These are phyloP conservation scores for Temnothorax longispinosus DNA, from an alignment of 1,140 invertebrate genomes.

Conservation along the genomic window DNA sequence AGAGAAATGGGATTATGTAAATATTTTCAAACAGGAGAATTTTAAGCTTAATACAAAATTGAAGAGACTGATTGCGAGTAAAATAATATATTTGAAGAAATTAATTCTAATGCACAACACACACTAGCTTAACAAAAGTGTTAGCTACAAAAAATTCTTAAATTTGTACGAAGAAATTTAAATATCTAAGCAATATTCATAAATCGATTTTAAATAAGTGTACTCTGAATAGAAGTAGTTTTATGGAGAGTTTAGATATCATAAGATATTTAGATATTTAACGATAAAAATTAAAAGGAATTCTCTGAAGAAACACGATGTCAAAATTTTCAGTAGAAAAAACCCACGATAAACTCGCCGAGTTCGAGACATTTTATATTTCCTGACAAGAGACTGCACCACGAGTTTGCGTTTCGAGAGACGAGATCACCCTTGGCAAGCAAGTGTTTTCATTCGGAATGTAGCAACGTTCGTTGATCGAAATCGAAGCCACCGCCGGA, in stretches of 20 bases:
- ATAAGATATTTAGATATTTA: background rate
- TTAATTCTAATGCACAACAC: background rate
- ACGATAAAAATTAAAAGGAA: background rate
- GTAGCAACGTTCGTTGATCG: constrained; percentile 72
- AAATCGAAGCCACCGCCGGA: constrained; percentile 75
- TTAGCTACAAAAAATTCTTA: background rate
- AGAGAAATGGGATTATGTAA: background rate
- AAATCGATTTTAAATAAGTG: background rate
- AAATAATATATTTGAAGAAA: background rate
- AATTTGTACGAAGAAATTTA: background rate
- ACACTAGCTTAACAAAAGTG: background rate
- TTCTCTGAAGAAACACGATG: background rate
- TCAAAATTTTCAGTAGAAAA: background rate
- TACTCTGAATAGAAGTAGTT: background rate
- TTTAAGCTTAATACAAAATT: background rate
- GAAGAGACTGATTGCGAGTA: background rate
- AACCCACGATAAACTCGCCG: background rate
- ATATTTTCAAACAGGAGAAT: background rate
- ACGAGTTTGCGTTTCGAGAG: constrained; percentile 59
- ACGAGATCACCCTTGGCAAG: constrained; percentile 64
- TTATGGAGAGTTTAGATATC: background rate
- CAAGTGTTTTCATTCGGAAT: constrained; percentile 75
- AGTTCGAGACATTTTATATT: background rate
- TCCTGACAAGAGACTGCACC: constrained; percentile 29
- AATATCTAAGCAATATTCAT: background rate